Percentiles rank a stretch among this genome's conserved stretches.
phyloP scores from a whole-genome alignment of 2,113 vertebrate species.

The Toxotes jaculatrix region DNA sequence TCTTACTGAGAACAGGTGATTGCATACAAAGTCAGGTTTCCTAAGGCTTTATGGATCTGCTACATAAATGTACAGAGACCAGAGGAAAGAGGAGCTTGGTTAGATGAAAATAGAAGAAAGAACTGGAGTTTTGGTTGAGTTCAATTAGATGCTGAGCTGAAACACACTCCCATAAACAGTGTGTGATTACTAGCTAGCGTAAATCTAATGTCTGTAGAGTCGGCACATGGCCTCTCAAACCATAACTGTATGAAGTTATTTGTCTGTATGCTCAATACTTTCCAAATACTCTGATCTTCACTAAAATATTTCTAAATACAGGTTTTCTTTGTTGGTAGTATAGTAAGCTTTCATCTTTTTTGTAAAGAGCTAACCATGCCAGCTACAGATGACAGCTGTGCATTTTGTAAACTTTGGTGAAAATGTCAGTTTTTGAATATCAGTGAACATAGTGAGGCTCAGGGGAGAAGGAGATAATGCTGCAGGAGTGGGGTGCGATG shows the following conservation, averaged over 20 bases:
- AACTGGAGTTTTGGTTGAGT: neutral
- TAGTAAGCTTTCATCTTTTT: neutral
- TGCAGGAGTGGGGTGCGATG: neutral
- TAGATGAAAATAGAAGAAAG: too few relatives aligned
- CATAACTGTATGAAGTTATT: neutral
- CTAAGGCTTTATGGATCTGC: too few relatives aligned
- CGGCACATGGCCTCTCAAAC: neutral
- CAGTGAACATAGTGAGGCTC: neutral
- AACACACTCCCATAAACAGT: neutral
- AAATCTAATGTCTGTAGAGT: too few relatives aligned
- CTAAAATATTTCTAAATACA: neutral
- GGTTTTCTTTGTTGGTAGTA: neutral
- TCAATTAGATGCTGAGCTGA: too few relatives aligned
- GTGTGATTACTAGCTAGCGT: neutral
- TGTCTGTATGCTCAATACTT: neutral
- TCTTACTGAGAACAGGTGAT: neutral
- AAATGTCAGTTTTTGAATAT: neutral
- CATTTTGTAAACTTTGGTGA: neutral
- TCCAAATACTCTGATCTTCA: too few relatives aligned
- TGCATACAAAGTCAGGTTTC: neutral
- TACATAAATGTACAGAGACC: too few relatives aligned
- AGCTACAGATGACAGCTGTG: neutral
- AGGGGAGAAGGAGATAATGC: neutral
- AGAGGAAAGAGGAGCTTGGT: too few relatives aligned
- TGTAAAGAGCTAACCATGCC: too few relatives aligned